Conservation (phyloP, 2,888 invertebrate genomes). For the Erebia palarica region DNA sequence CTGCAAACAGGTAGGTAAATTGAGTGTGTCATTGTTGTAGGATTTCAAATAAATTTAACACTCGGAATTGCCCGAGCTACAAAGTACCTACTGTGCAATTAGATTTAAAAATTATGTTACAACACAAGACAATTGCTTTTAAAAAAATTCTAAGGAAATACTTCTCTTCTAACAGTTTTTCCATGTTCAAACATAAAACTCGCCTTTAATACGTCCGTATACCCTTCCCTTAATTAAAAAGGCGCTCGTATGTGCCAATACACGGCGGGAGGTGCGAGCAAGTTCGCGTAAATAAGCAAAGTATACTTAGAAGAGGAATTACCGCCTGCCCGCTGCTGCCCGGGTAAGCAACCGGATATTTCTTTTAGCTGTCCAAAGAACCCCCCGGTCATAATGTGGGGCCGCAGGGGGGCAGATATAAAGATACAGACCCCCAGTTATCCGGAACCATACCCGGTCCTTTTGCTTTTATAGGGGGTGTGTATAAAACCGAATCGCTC, state of each 20-base stretch:
- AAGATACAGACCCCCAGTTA: slow-evolving; percentile 82
- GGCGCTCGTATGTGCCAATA: slow-evolving; percentile 48
- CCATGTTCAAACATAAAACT: slow-evolving; percentile 22
- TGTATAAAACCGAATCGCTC: slow-evolving; percentile 82
- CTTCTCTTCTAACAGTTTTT: slow-evolving; percentile 10
- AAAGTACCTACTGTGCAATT: too few relatives aligned
- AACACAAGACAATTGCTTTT: neutral
- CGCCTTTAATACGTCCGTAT: slow-evolving; percentile 29
- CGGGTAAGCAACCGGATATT: slow-evolving; percentile 79
- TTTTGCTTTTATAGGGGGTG: slow-evolving; percentile 83
- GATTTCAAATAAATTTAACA: too few relatives aligned
- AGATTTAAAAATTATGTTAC: neutral
- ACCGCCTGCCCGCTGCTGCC: slow-evolving; percentile 68
- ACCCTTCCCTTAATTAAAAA: slow-evolving; percentile 45
- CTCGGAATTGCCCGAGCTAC: too few relatives aligned
- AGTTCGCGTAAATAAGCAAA: slow-evolving; percentile 73
- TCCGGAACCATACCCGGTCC: slow-evolving; percentile 79
- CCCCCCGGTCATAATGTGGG: slow-evolving; percentile 81
- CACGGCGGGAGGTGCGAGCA: slow-evolving; percentile 65
- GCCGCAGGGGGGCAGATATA: slow-evolving; percentile 77
- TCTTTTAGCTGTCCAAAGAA: slow-evolving; percentile 82
- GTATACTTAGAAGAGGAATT: slow-evolving; percentile 76
- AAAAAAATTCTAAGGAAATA: neutral
- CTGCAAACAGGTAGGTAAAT: too few relatives aligned
- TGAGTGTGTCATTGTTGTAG: too few relatives aligned